Evolutionary conservation across 2,797 vertebrate species (phyloP), one percentile per base, ranked within the genome.

Genomic region (Champsocephalus esox): DNA sequence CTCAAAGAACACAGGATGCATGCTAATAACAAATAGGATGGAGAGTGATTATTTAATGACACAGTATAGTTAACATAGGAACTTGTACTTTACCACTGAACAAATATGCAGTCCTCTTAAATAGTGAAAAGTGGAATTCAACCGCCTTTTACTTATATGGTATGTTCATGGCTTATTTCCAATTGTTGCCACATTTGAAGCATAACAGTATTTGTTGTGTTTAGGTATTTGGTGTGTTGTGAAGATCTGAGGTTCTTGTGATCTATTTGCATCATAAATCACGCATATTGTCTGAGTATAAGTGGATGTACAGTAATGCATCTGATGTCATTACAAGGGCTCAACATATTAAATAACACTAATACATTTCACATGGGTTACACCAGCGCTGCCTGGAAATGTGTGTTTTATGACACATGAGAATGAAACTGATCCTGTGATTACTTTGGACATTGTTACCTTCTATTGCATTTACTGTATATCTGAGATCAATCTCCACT

Each of bases 291-390:
- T 77, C 48, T 80, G 32, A 54, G 51, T 34, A 58, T 46, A 80
- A 86, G 70, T 81, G 69, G 70, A 38, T 72, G 48, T 75, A 28
- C 28, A 28, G 28, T 28, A 71, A 77, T 75, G 52, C 19, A 51
- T 75, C 45, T 11, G 71, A 82, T 90, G 88, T 85, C 90, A 93
- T 93, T 91, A 86, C 84, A 24, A 48, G 88, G 86, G 74, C 59
- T 84, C 41, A 60, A 73, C 56, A 84, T 73, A 89, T 90, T 84
- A 74, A 84, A 90, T 91, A 78, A 86, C 64, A 75, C 70, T 52
- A 48, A 77, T 66, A 68, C 41, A 66, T 84, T 60, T 46, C 57
- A 69, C 32, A 28, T 66, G 55, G 46, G 58, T 75, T 69, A 87
- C 71, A 52, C 24, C 41, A 65, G 34, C 34, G 7, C 61, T 86